Percentiles rank a stretch among this genome's conserved stretches.
Conservation (phyloP, 2,888 invertebrate species). For the Notodonta ziczac region DNA sequence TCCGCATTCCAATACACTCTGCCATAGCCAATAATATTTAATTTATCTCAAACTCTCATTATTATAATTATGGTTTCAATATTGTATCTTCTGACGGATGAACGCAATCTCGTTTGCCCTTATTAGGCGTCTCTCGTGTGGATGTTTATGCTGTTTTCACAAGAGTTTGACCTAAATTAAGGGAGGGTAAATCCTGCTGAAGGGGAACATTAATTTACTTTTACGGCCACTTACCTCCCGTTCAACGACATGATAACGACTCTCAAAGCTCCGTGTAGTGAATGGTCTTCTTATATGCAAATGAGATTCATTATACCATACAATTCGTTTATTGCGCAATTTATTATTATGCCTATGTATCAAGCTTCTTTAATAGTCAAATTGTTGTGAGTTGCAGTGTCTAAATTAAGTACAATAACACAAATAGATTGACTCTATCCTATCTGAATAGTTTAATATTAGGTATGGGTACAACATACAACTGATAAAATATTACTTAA, state of each 20-base stretch:
- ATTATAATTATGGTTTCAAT: no score
- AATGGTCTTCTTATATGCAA: constrained; percentile 40
- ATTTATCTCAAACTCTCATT: no score
- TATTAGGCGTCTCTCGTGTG: constrained; percentile 37
- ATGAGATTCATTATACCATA: constrained; percentile 32
- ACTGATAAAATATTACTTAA: constrained; percentile 15
- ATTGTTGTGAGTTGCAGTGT: not conserved
- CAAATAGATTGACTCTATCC: not conserved
- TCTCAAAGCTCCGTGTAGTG: constrained; percentile 35
- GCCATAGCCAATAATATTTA: no score
- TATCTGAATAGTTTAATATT: constrained; percentile 13
- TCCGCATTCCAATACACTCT: no score
- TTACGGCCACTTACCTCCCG: constrained; percentile 57
- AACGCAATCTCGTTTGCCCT: constrained; percentile 25
- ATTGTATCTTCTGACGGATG: not conserved
- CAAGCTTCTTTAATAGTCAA: not conserved
- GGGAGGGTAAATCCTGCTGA: constrained; percentile 41
- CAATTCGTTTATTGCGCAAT: constrained; percentile 32
- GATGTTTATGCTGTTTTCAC: constrained; percentile 43
- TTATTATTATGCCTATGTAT: constrained; percentile 5
- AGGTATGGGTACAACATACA: not conserved
- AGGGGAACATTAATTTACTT: constrained; percentile 59
- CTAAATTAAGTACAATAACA: not conserved
- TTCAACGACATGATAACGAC: constrained; percentile 59
- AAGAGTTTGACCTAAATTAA: constrained; percentile 59